Evolutionary conservation across 2,113 vertebrate genomes (phyloP).

Genomic region (Silurus glanis): DNA sequence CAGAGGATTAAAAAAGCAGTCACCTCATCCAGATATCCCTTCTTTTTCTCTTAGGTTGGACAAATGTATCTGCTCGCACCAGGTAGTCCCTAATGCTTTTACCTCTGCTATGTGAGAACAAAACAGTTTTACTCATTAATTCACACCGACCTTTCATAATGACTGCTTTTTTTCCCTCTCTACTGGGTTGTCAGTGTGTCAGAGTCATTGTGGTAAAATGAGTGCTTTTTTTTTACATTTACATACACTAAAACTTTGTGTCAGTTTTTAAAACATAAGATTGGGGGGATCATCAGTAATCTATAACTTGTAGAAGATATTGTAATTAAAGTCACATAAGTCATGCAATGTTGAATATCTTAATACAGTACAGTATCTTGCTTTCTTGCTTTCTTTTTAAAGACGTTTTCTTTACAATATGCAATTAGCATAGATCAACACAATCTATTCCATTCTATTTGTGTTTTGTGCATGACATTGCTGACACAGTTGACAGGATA

Average conservation of each 20-base stretch:
- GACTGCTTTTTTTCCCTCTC: neutral
- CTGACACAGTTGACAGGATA: neutral
- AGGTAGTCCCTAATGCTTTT: conserved; percentile 3
- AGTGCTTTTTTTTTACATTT: neutral
- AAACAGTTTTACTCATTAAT: conserved; percentile 3
- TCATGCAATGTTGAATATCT: neutral
- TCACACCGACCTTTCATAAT: conserved; percentile 13
- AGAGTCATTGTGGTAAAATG: neutral
- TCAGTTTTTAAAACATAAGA: neutral
- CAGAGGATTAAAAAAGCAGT: neutral
- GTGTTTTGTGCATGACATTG: neutral
- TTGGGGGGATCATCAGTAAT: neutral
- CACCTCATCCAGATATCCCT: neutral
- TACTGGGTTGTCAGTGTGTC: neutral
- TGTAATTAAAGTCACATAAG: neutral
- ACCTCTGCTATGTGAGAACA: conserved; percentile 20
- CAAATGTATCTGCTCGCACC: conserved; percentile 22
- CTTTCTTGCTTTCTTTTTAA: neutral
- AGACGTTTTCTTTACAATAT: neutral
- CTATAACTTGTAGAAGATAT: neutral
- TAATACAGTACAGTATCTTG: neutral
- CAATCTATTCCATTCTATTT: neutral
- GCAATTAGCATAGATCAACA: neutral
- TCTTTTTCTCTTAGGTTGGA: conserved; percentile 3
- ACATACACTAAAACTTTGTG: neutral